phyloP scores from a whole-genome alignment of 2,888 invertebrate genomes.

The Cerastis rubricosa region DNA sequence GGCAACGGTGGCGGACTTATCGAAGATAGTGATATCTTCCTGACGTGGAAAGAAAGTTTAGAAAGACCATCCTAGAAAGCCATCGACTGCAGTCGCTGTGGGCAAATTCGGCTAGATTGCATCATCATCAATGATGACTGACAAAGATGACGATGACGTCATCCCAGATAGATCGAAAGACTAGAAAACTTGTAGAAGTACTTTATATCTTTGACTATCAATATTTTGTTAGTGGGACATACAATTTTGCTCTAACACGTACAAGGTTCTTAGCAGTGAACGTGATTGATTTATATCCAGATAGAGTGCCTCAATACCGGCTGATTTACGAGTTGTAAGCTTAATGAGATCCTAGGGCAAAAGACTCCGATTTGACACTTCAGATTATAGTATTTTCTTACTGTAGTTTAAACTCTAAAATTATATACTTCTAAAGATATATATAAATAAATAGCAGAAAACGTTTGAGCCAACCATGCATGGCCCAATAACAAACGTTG shows the following conservation, averaged over 20 bases:
- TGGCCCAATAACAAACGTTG: neutral
- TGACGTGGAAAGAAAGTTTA: neutral
- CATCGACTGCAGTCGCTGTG: neutral
- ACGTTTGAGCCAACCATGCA: neutral
- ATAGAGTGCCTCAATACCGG: neutral
- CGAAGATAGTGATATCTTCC: no score
- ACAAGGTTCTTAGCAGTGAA: neutral
- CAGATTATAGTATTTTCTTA: neutral
- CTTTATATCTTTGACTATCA: neutral
- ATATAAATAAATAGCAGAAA: neutral
- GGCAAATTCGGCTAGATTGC: neutral
- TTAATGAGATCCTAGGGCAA: neutral
- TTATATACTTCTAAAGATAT: no score
- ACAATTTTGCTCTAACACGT: neutral
- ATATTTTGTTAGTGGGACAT: neutral
- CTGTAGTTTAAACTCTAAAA: neutral
- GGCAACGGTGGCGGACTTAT: no score
- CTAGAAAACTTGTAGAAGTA: neutral
- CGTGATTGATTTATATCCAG: conserved; percentile 8
- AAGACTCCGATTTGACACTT: neutral
- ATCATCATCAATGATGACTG: no score
- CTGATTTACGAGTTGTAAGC: neutral
- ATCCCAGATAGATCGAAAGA: neutral
- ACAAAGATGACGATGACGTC: no score
- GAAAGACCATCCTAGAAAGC: neutral